phyloP scores from a whole-genome alignment of 2,888 invertebrate genomes.

The Zaprionus lineosus region DNA sequence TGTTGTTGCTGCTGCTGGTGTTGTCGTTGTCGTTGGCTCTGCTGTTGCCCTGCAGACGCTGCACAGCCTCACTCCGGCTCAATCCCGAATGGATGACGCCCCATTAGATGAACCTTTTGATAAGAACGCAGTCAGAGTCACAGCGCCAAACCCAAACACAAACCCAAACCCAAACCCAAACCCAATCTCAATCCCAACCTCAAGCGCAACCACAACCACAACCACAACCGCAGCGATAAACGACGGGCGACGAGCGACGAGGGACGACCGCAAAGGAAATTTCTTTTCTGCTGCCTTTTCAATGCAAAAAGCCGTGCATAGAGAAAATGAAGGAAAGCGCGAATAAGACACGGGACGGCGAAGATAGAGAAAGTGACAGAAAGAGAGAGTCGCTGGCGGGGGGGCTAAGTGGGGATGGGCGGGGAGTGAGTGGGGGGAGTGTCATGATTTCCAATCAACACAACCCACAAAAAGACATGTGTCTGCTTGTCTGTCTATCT shows the following conservation, averaged over 20 bases:
- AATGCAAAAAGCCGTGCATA: slow-evolving; percentile 10
- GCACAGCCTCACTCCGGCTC: slow-evolving; percentile 31
- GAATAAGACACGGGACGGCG: background rate
- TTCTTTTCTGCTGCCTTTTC: slow-evolving; percentile 23
- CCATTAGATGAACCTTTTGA: slow-evolving; percentile 56
- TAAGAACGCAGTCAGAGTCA: slow-evolving; percentile 22
- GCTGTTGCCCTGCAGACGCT: slow-evolving; percentile 19
- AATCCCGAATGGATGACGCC: slow-evolving; percentile 40
- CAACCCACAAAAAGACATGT: slow-evolving; percentile 16
- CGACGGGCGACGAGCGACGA: slow-evolving; percentile 16
- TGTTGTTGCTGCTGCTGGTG: slow-evolving; percentile 17
- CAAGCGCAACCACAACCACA: slow-evolving; percentile 6
- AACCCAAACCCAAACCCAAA: too few relatives aligned
- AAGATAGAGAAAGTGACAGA: background rate
- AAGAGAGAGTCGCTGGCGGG: too few relatives aligned
- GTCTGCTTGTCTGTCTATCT: too few relatives aligned
- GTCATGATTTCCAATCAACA: slow-evolving; percentile 28
- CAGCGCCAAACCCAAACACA: too few relatives aligned
- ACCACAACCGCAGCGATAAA: slow-evolving; percentile 34
- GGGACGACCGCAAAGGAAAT: slow-evolving; percentile 30
- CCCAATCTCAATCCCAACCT: too few relatives aligned
- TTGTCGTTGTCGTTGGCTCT: slow-evolving; percentile 14
- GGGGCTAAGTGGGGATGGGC: too few relatives aligned
- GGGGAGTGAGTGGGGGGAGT: too few relatives aligned
- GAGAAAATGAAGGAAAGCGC: background rate